phyloP scores from a whole-genome alignment of 2,888 invertebrate species.

The Hypomecis punctinalis region DNA sequence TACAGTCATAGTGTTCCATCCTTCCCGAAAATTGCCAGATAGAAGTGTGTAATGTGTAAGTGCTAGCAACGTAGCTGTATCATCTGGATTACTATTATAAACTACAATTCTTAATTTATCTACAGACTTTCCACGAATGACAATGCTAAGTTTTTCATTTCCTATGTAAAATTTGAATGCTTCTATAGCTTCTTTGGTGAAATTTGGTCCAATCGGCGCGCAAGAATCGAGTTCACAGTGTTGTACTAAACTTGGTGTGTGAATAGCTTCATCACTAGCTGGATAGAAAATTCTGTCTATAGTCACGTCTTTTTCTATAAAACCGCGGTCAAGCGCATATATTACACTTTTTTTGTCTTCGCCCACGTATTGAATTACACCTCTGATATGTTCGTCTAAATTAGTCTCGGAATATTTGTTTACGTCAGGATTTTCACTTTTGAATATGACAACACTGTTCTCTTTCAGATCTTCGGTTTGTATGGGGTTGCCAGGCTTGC shows the following conservation, averaged over 20 bases:
- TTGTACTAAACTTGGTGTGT: slow-evolving; percentile 1
- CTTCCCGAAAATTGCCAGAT: neutral
- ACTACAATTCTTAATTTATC: slow-evolving; percentile 12
- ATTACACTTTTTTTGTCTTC: slow-evolving; percentile 15
- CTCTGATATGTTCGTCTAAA: slow-evolving; percentile 20
- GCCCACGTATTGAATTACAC: slow-evolving; percentile 6
- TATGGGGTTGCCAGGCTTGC: slow-evolving; percentile 4
- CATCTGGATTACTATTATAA: slow-evolving; percentile 26
- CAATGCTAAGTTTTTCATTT: slow-evolving; percentile 23
- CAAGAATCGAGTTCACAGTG: slow-evolving; percentile 18
- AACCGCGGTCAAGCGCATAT: slow-evolving; percentile 19
- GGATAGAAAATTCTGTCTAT: slow-evolving; percentile 16
- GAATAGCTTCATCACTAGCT: neutral
- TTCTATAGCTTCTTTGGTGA: slow-evolving; percentile 8
- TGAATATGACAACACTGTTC: slow-evolving; percentile 4
- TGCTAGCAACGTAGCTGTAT: slow-evolving; percentile 14
- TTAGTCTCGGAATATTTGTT: slow-evolving; percentile 14
- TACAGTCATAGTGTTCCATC: slow-evolving; percentile 1
- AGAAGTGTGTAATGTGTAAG: slow-evolving; percentile 16
- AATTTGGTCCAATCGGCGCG: slow-evolving; percentile 7
- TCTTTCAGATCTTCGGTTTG: slow-evolving; percentile 3
- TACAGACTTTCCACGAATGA: neutral
- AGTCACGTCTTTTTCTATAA: slow-evolving; percentile 11
- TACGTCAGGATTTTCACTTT: slow-evolving; percentile 10
- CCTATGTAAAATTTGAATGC: slow-evolving; percentile 22